Evolutionary conservation across 2,888 invertebrate genomes (phyloP), one percentile per base, ranked within the genome.

Genomic region (Leptopilina drosophilae): DNA sequence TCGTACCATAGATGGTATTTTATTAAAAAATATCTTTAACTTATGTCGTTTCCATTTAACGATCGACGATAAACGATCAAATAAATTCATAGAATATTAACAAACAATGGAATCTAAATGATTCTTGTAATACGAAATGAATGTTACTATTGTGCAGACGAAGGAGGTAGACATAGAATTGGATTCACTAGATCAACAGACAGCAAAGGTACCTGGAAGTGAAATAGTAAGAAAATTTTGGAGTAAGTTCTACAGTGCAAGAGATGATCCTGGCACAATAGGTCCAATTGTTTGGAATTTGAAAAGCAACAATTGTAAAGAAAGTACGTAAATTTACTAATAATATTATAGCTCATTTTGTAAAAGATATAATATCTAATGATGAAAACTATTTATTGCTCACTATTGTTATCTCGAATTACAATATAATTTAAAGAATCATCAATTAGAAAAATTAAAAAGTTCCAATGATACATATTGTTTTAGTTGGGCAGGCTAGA

Each of bases 271-370:
- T 0, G 97, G 97, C 0, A 95, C 97, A 5, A 94, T 97, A 53
- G 97, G 97, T 0, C 97, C 97, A 0, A 92, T 96, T 77, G 97
- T 97, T 7, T 97, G 97, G 97, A 96, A 96, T 89, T 93, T 96
- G 80, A 96, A 96, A 88, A 95, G 95, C 87, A 95, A 95, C 46
- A 46, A 46, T 46, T 46, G 46, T 46, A 46, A 42, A 67, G 15
- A 67, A 40, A 65, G n/a, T 7, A 14, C n/a, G 15, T 42, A 42
- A n/a, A 42, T 42, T 5, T 15, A 2, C 14, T 65, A 33, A 33
- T 33, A 33, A 33, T 33, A 33, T 33, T 33, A 33, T 33, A 33
- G 33, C 33, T 20, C 1, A 3, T 33, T 33, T 40, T 65, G 42
- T 9, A 12, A 1, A 20, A 20, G 20, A 20, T 20, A 20, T 20